Base-by-base conservation (phyloP, 2,888 invertebrate genomes). In the Lamellibrachia satsuma region DNA sequence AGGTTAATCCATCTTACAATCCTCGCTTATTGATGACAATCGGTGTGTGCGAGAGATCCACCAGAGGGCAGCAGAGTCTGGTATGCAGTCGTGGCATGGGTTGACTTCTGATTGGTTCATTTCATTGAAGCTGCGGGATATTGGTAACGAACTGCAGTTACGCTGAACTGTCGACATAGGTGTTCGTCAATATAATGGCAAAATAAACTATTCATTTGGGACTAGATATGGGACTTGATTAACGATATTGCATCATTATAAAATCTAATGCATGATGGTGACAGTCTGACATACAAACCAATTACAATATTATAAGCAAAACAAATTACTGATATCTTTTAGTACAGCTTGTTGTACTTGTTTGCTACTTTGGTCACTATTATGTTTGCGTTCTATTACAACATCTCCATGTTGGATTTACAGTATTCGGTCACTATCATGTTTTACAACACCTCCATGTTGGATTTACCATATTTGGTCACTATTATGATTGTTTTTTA, bases 11-110 rank as follows among this genome's bases (percentile, higher is more conserved):
- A n/a, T 15, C 22, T 22, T 75, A 22, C 6, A 22, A 6, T 75
- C 75, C 75, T 22, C 75, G 22, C n/a, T 75, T 75, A 75, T 75
- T 75, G 22, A 75, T 75, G 39, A 39, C 39, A 75, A 75, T 75
- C 75, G 75, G 75, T 75, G 75, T 22, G 22, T 75, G n/a, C n/a
- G 75, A 15, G 75, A 75, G 22, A 22, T 75, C 75, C 75, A 75
- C 75, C n/a, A 75, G 75, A 75, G 75, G 75, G 75, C 75, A 75
- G 75, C 75, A 75, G 75, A n/a, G 75, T 75, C 75, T 75, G 75
- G 0, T 22, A n/a, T 57, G 75, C 75, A 75, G 75, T 75, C 75
- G 75, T 75, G 6, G 75, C n/a, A 2, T 75, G 6, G 75, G n/a
- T 75, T 75, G 75, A 75, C n/a, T 75, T 75, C 15, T 75, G 75